Evolutionary conservation across 2,888 invertebrate species (phyloP), one percentile per base, ranked within the genome.

Genomic region (Nematopogon swammerdamellus): DNA sequence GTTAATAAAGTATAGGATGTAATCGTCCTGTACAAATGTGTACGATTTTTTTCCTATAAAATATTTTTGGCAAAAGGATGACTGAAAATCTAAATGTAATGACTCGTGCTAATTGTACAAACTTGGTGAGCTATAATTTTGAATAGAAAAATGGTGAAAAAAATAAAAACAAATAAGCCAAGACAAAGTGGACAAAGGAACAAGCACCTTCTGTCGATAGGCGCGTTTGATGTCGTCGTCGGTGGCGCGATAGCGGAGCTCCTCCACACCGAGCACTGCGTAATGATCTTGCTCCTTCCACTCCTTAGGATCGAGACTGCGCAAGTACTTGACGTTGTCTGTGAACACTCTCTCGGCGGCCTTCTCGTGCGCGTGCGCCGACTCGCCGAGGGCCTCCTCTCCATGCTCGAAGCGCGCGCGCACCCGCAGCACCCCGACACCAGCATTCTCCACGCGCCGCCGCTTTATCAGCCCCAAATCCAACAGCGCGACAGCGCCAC

Each of bases 271-370:
- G 53, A 99, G 79, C 16, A 99, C 96, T 36, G 90, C 91, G 72
- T 98, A 98, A 70, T 98, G 98, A 71, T 98, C 98, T 75, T 98
- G 97, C 60, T 92, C 87, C 81, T 97, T 97, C 97, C 97, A 98
- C 62, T 95, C 92, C 68, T 92, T 95, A 2, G 97, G 97, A 73
- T 97, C 94, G 55, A 97, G 77, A 52, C 92, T 92, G 56, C 91
- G 83, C 54, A 97, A 80, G 67, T 92, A 94, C 51, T 86, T 85
- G 8, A 93, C 84, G 70, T 95, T 91, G 58, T 89, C 90, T 54
- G 89, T 75, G 53, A 80, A 77, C 43, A 69, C 64, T 17, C 73
- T 66, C 60, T 77, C 77, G 51, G 74, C 71, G 5, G 71, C 63
- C 56, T 80, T 76, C 56, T 76, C 75, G 53, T 72, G 70, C 4